Evolutionary conservation across 1,140 invertebrate genomes (phyloP).

Genomic region (Hycleus phaleratus): DNA sequence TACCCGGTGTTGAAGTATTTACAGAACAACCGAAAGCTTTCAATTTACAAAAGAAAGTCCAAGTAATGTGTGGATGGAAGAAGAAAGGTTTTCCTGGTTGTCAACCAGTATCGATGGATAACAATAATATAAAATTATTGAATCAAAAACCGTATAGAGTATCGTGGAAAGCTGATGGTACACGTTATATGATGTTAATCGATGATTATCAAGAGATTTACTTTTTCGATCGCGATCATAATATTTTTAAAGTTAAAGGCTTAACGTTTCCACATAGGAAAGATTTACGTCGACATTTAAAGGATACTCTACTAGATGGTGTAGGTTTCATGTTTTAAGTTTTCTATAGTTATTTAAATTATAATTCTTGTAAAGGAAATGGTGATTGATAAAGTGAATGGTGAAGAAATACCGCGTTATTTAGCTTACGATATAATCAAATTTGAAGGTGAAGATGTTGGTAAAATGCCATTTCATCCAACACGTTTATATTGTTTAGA

Average conservation of each 20-base stretch:
- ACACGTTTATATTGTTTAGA: constrained; percentile 71
- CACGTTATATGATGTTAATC: constrained; percentile 96
- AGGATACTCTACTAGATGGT: constrained; percentile 87
- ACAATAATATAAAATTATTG: constrained; percentile 70
- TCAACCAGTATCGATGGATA: constrained; percentile 95
- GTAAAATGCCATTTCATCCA: constrained; percentile 67
- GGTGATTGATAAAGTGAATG: constrained; percentile 83
- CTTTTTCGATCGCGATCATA: constrained; percentile 93
- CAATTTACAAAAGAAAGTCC: constrained; percentile 67
- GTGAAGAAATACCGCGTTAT: constrained; percentile 72
- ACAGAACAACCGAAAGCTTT: constrained; percentile 52
- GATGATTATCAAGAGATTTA: constrained; percentile 76
- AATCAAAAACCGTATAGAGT: constrained; percentile 82
- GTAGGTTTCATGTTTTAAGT: constrained; percentile 46
- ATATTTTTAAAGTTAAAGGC: constrained; percentile 79
- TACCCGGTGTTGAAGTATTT: constrained; percentile 63
- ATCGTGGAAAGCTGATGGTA: constrained; percentile 99
- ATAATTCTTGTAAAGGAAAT: constrained; percentile 61
- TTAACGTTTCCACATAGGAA: constrained; percentile 72
- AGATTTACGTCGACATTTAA: constrained; percentile 62
- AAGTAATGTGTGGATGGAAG: constrained; percentile 76
- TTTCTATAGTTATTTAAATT: constrained; percentile 1
- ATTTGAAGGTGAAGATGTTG: constrained; percentile 73
- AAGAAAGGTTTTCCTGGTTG: constrained; percentile 84
- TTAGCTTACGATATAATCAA: constrained; percentile 93